Conservation (phyloP, 2,113 vertebrate genomes). For the Pelobates fuscus region DNA sequence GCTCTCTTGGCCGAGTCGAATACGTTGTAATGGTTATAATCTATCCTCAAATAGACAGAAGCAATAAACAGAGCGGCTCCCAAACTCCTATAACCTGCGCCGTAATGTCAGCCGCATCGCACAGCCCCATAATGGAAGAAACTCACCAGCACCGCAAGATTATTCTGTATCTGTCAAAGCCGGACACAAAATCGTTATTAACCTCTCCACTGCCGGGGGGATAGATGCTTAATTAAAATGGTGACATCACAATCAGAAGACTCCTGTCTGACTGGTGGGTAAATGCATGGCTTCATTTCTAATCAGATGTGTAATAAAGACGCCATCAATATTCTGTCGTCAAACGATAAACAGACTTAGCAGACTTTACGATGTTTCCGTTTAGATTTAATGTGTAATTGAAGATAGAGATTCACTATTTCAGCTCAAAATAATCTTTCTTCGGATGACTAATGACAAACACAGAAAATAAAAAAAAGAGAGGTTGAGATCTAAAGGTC, state of each 20-base stretch:
- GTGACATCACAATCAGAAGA: conserved; percentile 1
- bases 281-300: no score
- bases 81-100: neutral
- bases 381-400: no score
- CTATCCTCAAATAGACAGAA: conserved; percentile 23
- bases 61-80: conserved; percentile 27
- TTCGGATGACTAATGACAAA: no score
- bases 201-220: conserved; percentile 2
- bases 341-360: no score
- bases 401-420: no score
- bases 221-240: neutral
- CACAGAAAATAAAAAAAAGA: no score
- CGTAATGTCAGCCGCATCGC: conserved; percentile 2
- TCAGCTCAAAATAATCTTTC: no score
- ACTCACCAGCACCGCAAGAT: conserved; percentile 8
- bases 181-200: conserved; percentile 7
- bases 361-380: no score
- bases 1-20: conserved; percentile 6
- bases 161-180: conserved; percentile 5
- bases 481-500: no score
- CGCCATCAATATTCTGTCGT: no score
- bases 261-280: neutral
- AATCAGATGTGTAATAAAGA: no score
- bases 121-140: conserved; percentile 9
- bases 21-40: conserved; percentile 23